Evolutionary conservation across 2,113 vertebrate species (phyloP), one percentile per base, ranked within the genome.

Genomic region (Nibea coibor): DNA sequence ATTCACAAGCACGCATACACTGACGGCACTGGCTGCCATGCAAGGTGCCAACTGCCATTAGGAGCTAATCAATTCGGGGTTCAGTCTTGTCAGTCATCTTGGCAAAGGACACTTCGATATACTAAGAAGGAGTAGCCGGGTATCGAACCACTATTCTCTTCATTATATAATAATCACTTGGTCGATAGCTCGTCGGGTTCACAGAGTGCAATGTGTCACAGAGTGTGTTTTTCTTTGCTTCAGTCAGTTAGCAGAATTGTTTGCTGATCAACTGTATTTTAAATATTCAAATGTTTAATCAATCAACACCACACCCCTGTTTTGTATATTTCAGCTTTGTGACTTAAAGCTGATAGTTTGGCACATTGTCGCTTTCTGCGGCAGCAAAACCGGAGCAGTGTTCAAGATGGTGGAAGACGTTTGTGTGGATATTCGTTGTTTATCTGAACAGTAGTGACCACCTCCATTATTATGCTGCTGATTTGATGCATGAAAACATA

Each of bases 401-500:
- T 47, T 59, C 24, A 20, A 47, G 43, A 35, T 73, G 69, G 16
- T 48, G 42, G 50, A 22, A 45, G 9, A 59, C 5, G 4, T 68
- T 8, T 59, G 3, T 20, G 35, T 54, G 10, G 67, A 10, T 59
- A 16, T 9, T 1, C 14, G 54, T 61, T 43, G 11, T 43, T 48
- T 56, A 24, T 67, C 50, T 59, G 35, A 75, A 31, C 65, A 56
- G 53, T 24, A 53, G 59, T 59, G 17, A 57, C 24, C 43, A 45
- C 31, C 31, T 51, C 16, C 16, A 11, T 54, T 69, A 39, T 48
- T 17, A 28, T 63, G 11, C 8, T 24, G 47, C 39, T 64, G 51
- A 50, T 68, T 57, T 73, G 22, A 73, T 80, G 48, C 22, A 64
- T 73, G n/a, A 69, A 69, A 80, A 67, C 14, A 59, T 22, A 59